phyloP scores from a whole-genome alignment of 2,888 invertebrate genomes.

The Erpobdella octoculata region DNA sequence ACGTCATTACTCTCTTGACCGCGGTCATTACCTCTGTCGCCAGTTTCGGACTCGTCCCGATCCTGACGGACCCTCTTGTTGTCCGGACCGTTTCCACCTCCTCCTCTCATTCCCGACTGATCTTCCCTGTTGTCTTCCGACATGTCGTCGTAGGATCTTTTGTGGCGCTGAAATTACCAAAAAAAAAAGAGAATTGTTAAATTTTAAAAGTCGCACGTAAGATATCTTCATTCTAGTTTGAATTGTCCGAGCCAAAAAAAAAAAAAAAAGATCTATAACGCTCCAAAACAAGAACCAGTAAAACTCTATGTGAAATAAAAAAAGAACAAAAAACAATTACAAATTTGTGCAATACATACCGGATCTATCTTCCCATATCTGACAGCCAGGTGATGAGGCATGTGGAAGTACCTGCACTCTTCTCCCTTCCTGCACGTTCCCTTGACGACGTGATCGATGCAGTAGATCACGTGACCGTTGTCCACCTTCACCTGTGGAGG shows the following conservation, averaged over 20 bases:
- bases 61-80: too few relatives aligned
- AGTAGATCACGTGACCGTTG: slow-evolving; percentile 21
- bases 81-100: too few relatives aligned
- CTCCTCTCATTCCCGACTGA: too few relatives aligned
- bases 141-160: neutral
- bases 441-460: slow-evolving; percentile 25
- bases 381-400: slow-evolving; percentile 20
- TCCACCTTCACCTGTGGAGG: slow-evolving; percentile 23
- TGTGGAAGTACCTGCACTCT: slow-evolving; percentile 27
- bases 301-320: neutral
- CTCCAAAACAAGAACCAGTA: neutral
- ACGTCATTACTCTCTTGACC: too few relatives aligned
- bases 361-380: slow-evolving; percentile 16
- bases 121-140: neutral
- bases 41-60: too few relatives aligned
- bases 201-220: too few relatives aligned
- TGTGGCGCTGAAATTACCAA: too few relatives aligned
- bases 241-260: too few relatives aligned
- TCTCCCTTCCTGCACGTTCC: slow-evolving; percentile 20
- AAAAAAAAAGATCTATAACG: too few relatives aligned
- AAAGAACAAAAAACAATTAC: neutral
- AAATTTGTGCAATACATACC: neutral
- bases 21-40: too few relatives aligned
- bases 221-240: too few relatives aligned
- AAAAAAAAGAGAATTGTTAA: too few relatives aligned